Percentiles rank a stretch among this genome's conserved stretches.
These are phyloP conservation scores for Dicentrarchus labrax DNA, from an alignment of 2,113 vertebrate genomes.

Conservation along the genomic window DNA sequence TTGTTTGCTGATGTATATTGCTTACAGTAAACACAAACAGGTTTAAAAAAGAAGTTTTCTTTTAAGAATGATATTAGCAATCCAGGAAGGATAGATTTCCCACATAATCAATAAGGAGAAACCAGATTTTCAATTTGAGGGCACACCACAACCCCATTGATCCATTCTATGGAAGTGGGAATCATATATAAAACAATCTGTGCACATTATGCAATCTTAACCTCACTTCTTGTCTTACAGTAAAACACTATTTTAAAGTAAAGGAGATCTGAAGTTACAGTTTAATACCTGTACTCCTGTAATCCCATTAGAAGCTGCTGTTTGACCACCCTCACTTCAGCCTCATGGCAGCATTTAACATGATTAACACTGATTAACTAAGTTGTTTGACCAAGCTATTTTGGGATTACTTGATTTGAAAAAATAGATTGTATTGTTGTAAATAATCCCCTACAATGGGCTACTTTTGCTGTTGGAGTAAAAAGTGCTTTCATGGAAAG, in stretches of 20 bases:
- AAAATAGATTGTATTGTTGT: background rate
- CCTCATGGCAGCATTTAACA: slow-evolving; percentile 17
- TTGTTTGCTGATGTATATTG: too few relatives aligned
- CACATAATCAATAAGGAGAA: too few relatives aligned
- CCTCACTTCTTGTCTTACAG: background rate
- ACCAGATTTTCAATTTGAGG: too few relatives aligned
- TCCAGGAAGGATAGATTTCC: too few relatives aligned
- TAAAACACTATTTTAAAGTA: too few relatives aligned
- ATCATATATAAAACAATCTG: background rate
- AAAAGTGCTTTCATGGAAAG: background rate
- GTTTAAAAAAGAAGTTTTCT: too few relatives aligned
- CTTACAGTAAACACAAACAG: too few relatives aligned
- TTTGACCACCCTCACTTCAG: background rate
- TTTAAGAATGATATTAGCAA: too few relatives aligned
- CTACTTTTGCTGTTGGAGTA: background rate
- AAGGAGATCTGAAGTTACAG: background rate
- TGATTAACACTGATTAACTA: background rate
- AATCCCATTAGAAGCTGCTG: background rate
- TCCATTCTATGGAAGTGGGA: too few relatives aligned
- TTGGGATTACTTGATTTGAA: slow-evolving; percentile 5
- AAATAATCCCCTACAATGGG: background rate
- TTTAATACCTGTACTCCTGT: background rate
- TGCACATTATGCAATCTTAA: background rate
- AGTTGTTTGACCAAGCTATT: background rate
- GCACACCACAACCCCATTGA: too few relatives aligned